Base-by-base conservation (phyloP, 1,140 invertebrate genomes). In the Pseudachorutes palmiensis region DNA sequence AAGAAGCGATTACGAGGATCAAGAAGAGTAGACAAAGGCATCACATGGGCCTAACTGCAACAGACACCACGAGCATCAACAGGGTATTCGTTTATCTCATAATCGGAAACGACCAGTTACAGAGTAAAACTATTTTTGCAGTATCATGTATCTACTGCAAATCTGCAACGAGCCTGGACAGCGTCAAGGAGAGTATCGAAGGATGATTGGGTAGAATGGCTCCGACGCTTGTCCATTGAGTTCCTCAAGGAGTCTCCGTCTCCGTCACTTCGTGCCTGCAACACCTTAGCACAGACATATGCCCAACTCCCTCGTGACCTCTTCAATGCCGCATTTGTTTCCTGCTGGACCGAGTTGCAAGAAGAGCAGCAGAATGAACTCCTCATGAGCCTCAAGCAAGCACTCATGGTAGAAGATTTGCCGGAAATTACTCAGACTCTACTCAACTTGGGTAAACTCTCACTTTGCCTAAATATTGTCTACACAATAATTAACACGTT, bases 141-240 rank as follows among this genome's bases (percentile, higher is more conserved):
- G 76, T 79, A 94, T n/a, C 87, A 88, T 73, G 89, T 95, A 1
- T 90, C 88, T 12, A 87, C 88, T 5, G 83, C 85, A 1, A 92
- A 91, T 77, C 78, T 98, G 12, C 88, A 93, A 76, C 84, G 89
- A 75, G 91, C 92, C 0, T 95, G 92, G 90, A 88, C 88, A n/a
- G 90, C 90, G 0, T 89, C 87, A 3, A 84, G 91, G 61, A 83
- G 91, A 65, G 92, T 95, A 0, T 95, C 92, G 2, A 96, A 97
- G 78, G 97, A 99, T 73, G 97, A 99, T 78, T 99, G 97, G 97
- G 80, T 97, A 5, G 94, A 98, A 79, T 99, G 96, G 97, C 77
- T 98, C 9, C 82, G 90, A 57, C 83, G 91, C 30, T 81, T 99
- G 31, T 93, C 91, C 62, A 92, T 96, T 70, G 94, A 94, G 65